Conservation (phyloP, 2,888 invertebrate genomes). For the Halictus quadricinctus region DNA sequence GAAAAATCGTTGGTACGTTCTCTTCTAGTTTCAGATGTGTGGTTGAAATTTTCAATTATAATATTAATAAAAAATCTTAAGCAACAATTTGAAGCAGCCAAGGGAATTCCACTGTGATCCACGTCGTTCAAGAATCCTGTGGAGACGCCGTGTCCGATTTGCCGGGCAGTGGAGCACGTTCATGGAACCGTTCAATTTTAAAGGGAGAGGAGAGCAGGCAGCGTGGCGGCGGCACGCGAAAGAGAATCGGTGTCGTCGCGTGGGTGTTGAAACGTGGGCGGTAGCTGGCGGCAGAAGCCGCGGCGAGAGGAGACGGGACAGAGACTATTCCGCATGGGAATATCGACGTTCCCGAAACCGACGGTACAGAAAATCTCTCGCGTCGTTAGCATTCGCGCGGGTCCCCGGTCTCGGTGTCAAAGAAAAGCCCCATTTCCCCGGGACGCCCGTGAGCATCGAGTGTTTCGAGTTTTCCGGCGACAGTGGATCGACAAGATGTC, state of each 20-base stretch:
- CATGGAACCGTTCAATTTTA: neutral
- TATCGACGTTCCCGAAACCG: neutral
- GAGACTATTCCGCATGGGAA: neutral
- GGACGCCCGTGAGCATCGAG: neutral
- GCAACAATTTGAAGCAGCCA: neutral
- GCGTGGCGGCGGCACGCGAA: neutral
- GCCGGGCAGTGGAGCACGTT: neutral
- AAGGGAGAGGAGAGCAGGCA: neutral
- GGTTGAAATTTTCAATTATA: no score
- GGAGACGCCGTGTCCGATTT: neutral
- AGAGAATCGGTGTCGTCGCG: neutral
- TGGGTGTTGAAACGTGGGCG: neutral
- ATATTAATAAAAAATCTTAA: neutral
- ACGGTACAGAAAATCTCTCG: slow-evolving; percentile 16
- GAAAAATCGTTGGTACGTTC: no score
- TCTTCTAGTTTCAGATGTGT: no score
- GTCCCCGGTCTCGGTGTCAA: slow-evolving; percentile 13
- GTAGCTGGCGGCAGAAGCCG: neutral
- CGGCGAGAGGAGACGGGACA: neutral
- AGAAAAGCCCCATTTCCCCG: neutral
- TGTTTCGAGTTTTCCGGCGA: slow-evolving; percentile 17
- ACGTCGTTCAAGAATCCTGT: neutral
- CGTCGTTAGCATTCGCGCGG: slow-evolving; percentile 30
- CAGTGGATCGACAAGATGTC: slow-evolving; percentile 13
- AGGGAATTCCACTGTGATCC: neutral